These are phyloP conservation scores for Nasua narica DNA, from an alignment of 2,797 vertebrate species.

Conservation along the genomic window DNA sequence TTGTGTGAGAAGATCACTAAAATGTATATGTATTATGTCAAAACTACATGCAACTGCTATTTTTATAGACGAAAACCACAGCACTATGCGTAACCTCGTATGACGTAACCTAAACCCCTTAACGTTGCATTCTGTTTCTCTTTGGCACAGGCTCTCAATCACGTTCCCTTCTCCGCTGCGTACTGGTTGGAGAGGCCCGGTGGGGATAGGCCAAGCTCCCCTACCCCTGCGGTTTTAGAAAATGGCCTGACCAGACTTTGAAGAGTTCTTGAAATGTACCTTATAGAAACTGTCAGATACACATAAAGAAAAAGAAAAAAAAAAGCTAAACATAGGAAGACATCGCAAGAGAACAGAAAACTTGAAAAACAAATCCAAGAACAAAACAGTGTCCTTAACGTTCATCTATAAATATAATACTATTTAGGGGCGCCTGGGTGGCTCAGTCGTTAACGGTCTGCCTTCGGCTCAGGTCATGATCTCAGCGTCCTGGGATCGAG, in stretches of 20 bases:
- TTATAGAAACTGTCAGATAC: background rate
- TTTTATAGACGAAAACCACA: background rate
- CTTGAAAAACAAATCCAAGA: background rate
- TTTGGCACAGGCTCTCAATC: background rate
- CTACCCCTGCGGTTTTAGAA: background rate
- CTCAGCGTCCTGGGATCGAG: too few species aligned
- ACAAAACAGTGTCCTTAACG: background rate
- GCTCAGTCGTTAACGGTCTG: too few species aligned
- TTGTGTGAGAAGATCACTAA: background rate
- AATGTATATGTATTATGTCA: background rate
- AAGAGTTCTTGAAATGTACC: background rate
- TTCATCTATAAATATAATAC: background rate
- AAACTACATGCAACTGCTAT: background rate
- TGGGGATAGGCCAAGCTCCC: background rate
- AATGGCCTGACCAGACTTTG: background rate
- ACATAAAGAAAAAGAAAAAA: background rate
- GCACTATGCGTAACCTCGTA: background rate
- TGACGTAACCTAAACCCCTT: background rate
- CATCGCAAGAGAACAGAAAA: background rate
- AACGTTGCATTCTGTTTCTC: background rate
- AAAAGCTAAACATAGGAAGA: background rate
- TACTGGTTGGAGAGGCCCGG: background rate
- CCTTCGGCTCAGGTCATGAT: too few species aligned
- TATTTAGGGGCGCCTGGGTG: background rate
- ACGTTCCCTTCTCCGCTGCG: background rate